phyloP scores from a whole-genome alignment of 2,113 vertebrate genomes.

The Dasypus novemcinctus region DNA sequence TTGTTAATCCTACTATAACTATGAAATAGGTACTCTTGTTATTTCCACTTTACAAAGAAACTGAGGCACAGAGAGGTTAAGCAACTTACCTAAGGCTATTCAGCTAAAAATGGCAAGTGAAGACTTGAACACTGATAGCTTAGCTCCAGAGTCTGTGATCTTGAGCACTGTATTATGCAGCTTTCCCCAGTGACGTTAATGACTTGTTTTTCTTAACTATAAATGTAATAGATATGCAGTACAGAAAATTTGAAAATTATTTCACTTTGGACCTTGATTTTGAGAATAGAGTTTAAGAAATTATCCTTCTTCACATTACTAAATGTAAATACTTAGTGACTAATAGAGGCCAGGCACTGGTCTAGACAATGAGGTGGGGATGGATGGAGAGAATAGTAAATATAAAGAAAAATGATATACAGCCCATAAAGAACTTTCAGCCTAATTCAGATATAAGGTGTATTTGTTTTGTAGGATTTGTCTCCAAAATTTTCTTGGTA shows the following conservation, averaged over 20 bases:
- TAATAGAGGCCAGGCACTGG: background rate
- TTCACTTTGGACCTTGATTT: background rate
- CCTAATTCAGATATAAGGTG: background rate
- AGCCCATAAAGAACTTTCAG: background rate
- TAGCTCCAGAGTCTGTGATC: background rate
- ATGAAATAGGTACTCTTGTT: background rate
- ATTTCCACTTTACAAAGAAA: background rate
- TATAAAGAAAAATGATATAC: background rate
- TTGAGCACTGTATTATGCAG: background rate
- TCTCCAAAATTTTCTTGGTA: background rate
- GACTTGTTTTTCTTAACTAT: background rate
- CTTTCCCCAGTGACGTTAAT: background rate
- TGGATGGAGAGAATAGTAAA: background rate
- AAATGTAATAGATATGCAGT: background rate
- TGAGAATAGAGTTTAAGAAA: background rate
- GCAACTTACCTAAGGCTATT: background rate
- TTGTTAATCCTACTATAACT: background rate
- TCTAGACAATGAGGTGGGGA: background rate
- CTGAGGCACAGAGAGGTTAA: background rate
- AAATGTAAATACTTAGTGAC: background rate
- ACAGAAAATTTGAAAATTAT: background rate
- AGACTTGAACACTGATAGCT: background rate
- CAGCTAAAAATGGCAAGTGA: background rate
- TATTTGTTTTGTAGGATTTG: background rate
- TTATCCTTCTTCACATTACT: background rate